Evolutionary conservation across 2,888 invertebrate genomes (phyloP).

Genomic region (Stenurella melanura): DNA sequence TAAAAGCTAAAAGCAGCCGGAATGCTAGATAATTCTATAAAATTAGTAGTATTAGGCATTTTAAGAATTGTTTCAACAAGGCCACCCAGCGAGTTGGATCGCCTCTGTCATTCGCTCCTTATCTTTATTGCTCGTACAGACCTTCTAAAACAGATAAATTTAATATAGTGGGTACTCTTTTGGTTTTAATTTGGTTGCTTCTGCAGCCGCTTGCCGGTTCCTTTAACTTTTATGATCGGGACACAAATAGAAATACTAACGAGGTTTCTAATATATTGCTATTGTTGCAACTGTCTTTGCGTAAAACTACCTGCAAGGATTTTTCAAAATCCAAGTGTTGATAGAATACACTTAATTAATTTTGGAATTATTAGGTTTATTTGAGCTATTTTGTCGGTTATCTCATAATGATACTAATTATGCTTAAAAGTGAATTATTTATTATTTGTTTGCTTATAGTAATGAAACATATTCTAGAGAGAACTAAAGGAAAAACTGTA

Average conservation of each 20-base stretch:
- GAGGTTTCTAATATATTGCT: slow-evolving; percentile 51
- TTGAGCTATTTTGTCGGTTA: no score
- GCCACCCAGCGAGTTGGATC: slow-evolving; percentile 63
- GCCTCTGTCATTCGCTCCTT: slow-evolving; percentile 59
- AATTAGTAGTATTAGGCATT: slow-evolving; percentile 65
- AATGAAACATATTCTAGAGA: no score
- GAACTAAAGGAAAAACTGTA: no score
- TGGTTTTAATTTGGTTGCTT: slow-evolving; percentile 57
- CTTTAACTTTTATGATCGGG: slow-evolving; percentile 56
- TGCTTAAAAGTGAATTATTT: no score
- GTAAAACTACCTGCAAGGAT: slow-evolving; percentile 27
- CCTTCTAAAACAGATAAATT: slow-evolving; percentile 66
- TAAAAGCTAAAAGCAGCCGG: slow-evolving; percentile 57
- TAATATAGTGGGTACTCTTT: slow-evolving; percentile 63
- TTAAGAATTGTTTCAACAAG: slow-evolving; percentile 65
- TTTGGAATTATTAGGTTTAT: no score
- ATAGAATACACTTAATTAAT: background rate
- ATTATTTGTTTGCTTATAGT: no score
- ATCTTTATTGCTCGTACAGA: slow-evolving; percentile 67
- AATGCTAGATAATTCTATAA: slow-evolving; percentile 63
- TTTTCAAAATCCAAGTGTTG: background rate
- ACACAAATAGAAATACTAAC: slow-evolving; percentile 53
- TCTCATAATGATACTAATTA: no score
- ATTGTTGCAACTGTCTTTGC: slow-evolving; percentile 8
- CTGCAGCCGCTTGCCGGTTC: slow-evolving; percentile 49